Base-by-base conservation (phyloP, 2,113 vertebrate species). In the Grus americana region DNA sequence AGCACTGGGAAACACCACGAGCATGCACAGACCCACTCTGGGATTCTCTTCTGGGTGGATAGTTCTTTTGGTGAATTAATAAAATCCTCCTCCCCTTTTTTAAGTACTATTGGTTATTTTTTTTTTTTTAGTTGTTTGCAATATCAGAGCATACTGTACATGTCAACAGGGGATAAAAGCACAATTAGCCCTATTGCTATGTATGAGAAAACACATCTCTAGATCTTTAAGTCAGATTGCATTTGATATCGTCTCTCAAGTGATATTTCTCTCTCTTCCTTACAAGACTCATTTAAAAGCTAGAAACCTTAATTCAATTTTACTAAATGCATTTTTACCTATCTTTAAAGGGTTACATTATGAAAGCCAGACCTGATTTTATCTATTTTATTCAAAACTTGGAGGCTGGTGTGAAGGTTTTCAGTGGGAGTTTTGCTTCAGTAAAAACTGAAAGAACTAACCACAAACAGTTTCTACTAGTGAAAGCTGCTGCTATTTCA, bases 11-110 rank as follows among this genome's bases (percentile, higher is more conserved):
- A 66, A 18, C 38, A 65, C 3, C 34, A 9, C 0, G 38, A 59
- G 23, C 38, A 15, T 0, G 4, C 6, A 46, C 44, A 66, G 54
- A 22, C 36, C 1, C 0, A 13, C 24, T 22, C 72, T 3, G 2
- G 58, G 50, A 21, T 38, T 70, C 78, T 71, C 26, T 49, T 47
- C 38, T 6, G 4, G 15, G 34, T 15, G 10, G 36, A 7, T 7
- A 13, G 50, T 46, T 46, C 21, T 52, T 90, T 58, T 42, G 24
- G 70, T 49, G 21, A 76, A 75, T 44, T 40, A 36, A 65, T 12
- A 30, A 66, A 49, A 38, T 20, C 10, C 4, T 49, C 16, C 40
- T 59, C 16, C 29, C 21, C 17, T 63, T 70, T 50, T 29, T 10
- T 19, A 55, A 72, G 24, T 18, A 38, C 12, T 50, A 27, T 2